Percentiles rank a stretch among this genome's conserved stretches.
phyloP scores from a whole-genome alignment of 2,888 invertebrate genomes.

The Nephrotoma flavescens region DNA sequence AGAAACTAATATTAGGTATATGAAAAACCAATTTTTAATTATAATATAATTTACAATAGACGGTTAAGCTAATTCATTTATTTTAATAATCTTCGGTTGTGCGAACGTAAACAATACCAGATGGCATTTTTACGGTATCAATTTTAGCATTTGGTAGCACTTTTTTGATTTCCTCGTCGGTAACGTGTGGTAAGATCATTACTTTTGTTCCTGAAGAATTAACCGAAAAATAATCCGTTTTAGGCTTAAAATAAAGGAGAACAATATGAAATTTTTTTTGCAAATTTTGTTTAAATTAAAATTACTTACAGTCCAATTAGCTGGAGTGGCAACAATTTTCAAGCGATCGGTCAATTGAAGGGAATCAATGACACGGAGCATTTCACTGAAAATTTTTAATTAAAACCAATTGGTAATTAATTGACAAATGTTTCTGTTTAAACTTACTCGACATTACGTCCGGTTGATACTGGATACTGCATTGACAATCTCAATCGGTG shows the following conservation, averaged over 20 bases:
- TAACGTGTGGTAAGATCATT: constrained; percentile 62
- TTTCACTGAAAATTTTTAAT: constrained; percentile 47
- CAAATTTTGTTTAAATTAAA: neutral
- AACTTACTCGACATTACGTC: constrained; percentile 70
- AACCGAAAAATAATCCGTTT: constrained; percentile 8
- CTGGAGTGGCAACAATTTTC: constrained; percentile 69
- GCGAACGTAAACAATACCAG: constrained; percentile 59
- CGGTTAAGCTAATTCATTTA: no score
- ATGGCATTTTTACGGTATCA: constrained; percentile 54
- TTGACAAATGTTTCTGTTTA: neutral
- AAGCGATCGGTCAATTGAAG: constrained; percentile 57
- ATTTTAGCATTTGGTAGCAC: constrained; percentile 20
- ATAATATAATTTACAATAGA: neutral
- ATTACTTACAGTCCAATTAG: constrained; percentile 38
- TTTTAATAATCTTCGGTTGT: constrained; percentile 49
- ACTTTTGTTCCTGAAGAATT: constrained; percentile 47
- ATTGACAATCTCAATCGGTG: constrained; percentile 64
- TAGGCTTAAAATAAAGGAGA: constrained; percentile 10
- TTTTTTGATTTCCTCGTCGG: constrained; percentile 45
- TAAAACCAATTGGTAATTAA: neutral
- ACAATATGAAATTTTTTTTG: neutral
- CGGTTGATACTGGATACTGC: constrained; percentile 73
- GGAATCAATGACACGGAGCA: constrained; percentile 69
- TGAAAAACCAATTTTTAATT: neutral
- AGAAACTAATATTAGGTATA: neutral